Percentiles rank a stretch among this genome's conserved stretches.
phyloP scores from a whole-genome alignment of 1,140 invertebrate genomes.

The Caenorhabditis brenneri region DNA sequence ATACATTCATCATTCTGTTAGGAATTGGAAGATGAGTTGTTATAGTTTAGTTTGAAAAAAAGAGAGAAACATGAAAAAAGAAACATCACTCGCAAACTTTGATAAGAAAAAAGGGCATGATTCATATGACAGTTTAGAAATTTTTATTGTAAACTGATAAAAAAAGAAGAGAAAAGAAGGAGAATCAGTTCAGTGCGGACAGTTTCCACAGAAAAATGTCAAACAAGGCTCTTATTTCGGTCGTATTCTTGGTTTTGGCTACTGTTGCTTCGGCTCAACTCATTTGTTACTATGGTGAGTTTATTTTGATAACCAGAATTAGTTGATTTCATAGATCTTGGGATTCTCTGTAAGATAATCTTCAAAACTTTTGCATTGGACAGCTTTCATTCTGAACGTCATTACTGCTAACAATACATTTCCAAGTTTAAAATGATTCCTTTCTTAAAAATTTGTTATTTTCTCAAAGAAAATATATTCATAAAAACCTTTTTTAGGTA shows the following conservation, averaged over 20 bases:
- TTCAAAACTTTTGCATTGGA: too few relatives aligned
- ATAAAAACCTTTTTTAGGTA: not conserved
- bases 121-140: not conserved
- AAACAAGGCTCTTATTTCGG: not conserved
- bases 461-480: too few relatives aligned
- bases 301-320: too few relatives aligned
- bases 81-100: not conserved
- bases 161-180: not conserved
- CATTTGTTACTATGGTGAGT: not conserved
- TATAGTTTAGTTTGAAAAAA: not conserved
- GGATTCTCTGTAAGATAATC: too few relatives aligned
- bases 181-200: not conserved
- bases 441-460: too few relatives aligned
- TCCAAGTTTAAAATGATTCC: too few relatives aligned
- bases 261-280: not conserved
- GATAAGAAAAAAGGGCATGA: constrained; percentile 2
- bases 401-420: too few relatives aligned
- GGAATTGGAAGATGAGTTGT: not conserved
- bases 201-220: not conserved
- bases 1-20: constrained; percentile 5
- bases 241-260: not conserved
- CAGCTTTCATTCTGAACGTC: too few relatives aligned
- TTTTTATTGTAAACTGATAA: not conserved
- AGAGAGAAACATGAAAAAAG: not conserved
- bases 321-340: not conserved